Conservation (phyloP, 2,888 invertebrate genomes). For the Dioctria rufipes region DNA sequence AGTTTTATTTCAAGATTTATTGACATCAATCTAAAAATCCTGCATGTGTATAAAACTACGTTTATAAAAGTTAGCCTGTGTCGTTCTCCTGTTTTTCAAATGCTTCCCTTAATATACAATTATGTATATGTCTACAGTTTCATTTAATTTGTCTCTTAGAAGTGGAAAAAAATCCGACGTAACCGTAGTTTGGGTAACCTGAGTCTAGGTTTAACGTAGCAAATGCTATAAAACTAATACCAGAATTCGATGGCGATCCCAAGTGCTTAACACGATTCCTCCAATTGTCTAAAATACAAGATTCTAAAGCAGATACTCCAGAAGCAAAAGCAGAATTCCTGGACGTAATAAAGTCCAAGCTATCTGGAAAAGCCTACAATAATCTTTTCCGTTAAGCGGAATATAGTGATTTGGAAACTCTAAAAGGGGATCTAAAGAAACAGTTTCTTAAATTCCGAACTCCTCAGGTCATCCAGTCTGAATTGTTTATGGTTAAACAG, state of each 20-base stretch:
- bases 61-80: background rate
- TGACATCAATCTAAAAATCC: too few species aligned
- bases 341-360: background rate
- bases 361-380: background rate
- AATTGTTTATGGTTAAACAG: constrained; percentile 1
- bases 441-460: constrained; percentile 16
- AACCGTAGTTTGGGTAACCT: too few species aligned
- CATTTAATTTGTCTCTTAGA: too few species aligned
- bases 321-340: background rate
- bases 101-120: too few species aligned
- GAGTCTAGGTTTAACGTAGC: constrained; percentile 1
- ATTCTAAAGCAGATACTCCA: background rate
- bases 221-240: constrained; percentile 9
- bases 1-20: too few species aligned
- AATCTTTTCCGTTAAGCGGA: background rate
- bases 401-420: background rate
- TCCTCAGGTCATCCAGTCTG: background rate
- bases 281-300: background rate
- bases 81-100: too few species aligned
- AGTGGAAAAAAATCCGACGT: too few species aligned
- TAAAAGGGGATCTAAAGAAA: background rate
- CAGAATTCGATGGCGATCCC: constrained; percentile 8
- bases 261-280: background rate
- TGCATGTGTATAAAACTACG: background rate
- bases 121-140: too few species aligned